Base-by-base conservation (phyloP, 2,888 invertebrate species). In the Anagyrus pseudococci region DNA sequence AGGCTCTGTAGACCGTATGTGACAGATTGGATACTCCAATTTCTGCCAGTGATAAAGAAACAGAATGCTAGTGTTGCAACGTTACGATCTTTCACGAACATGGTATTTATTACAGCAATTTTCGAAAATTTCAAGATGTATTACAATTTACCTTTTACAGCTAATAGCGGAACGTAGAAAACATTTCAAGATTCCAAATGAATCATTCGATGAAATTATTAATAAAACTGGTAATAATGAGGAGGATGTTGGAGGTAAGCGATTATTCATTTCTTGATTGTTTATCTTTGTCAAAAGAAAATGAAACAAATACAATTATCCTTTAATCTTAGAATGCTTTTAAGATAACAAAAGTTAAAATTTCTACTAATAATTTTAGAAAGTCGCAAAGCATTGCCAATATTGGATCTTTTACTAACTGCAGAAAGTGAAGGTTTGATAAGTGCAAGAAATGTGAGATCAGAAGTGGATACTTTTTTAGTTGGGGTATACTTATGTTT, bases 391-490 rank as follows among this genome's bases (percentile, higher is more conserved):
- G n/a, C n/a, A n/a, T n/a, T n/a, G n/a, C 75, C 76, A 8, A 73
- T 77, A 72, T 67, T 78, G 2, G 78, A 78, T 58, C 65, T 77
- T 13, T 60, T 78, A n/a, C 71, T 78, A 49, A 67, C 70, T 7
- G 74, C 72, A 1, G 68, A 72, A 13, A 59, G 63, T 19, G 66
- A 69, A 17, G 68, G 70, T 40, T 50, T 61, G 17, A 72, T 78
- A 46, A 72, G 72, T 33, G 68, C 74, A 53, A 62, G 62, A 26
- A 75, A 74, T 20, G 75, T 78, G 26, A 67, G 74, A 43, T 77
- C 77, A 58, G 77, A 78, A 70, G 77, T 78, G 1, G 75, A 77
- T 54, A 78, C 77, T 0, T 78, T 77, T 41, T 64, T 72, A 53
- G 71, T 72, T 58, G 71, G 69, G 65, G 70, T 70, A 17, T 15